A percentile compares a stretch with the other conserved stretches of the same genome.
Evolutionary conservation across 2,797 vertebrate genomes (phyloP).

Genomic region (Trichosurus vulpecula): DNA sequence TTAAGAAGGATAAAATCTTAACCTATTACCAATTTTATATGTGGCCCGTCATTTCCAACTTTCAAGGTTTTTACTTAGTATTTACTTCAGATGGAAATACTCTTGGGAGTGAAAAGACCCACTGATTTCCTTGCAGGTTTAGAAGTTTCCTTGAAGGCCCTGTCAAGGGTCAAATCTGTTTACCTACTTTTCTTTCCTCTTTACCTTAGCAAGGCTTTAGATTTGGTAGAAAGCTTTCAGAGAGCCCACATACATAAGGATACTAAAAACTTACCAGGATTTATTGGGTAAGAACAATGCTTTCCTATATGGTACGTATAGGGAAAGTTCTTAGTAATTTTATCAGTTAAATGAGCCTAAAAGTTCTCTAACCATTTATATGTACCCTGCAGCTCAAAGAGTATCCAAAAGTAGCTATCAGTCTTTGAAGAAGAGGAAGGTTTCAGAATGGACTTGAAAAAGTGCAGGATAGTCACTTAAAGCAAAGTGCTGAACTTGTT

Average conservation of each 20-base stretch:
- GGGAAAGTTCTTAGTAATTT: conserved; percentile 30
- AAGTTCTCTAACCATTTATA: neutral
- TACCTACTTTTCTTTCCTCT: neutral
- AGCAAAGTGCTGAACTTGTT: conserved; percentile 6
- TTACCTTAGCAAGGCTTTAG: neutral
- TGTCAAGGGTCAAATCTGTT: neutral
- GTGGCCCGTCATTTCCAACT: neutral
- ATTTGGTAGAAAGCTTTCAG: conserved; percentile 8
- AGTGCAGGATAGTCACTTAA: neutral
- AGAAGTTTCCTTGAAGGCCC: neutral
- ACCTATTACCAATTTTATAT: neutral
- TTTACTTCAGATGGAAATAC: neutral
- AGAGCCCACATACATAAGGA: neutral
- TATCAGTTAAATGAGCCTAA: neutral
- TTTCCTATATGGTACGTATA: conserved; percentile 16
- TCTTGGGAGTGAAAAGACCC: neutral
- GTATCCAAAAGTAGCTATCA: neutral
- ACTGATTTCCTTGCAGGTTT: neutral
- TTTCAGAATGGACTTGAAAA: neutral
- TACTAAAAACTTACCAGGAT: conserved; percentile 18
- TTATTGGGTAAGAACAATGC: conserved; percentile 24
- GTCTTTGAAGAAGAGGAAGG: neutral
- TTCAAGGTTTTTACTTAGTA: neutral
- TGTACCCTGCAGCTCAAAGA: neutral
- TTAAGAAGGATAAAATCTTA: neutral